Base-by-base conservation (phyloP, 2,113 vertebrate species). In the Sapayoa aenigma region DNA sequence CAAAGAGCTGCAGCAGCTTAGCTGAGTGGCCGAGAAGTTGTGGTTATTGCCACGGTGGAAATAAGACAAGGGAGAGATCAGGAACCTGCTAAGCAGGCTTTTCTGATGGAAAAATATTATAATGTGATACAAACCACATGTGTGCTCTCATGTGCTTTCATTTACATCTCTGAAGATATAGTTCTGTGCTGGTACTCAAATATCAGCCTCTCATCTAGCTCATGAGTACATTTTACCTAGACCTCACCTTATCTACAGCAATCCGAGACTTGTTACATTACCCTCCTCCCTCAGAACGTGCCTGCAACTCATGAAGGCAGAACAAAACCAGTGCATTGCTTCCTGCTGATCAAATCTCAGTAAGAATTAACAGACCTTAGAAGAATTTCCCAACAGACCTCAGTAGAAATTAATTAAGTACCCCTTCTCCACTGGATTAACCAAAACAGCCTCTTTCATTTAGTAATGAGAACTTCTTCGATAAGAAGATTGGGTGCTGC, bases 321-420 rank as follows among this genome's bases (percentile, higher is more conserved):
- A 93, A 71, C 1, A 9, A 84, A 95, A 65, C 53, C 58, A 37
- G 50, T 60, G 69, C 30, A 30, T 33, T 90, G 17, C 79, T 90
- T 94, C 82, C 79, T 73, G 67, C 94, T 92, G 92, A 96, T 96
- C 90, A 85, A 71, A 94, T 94, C 90, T 95, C 88, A 77, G 50
- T 76, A 94, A 94, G 95, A 96, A 95, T 96, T 97, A 97, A 90
- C 88, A 95, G 94, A 92, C 94, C 88, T 88, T 94, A 93, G 90
- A 93, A 92, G 89, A 96, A 96, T 96, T 96, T 96, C 94, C 94
- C 96, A 85, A 50, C 72, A 96, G 95, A 95, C 83, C 65, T 86
- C 1, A 0, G 72, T 10, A 90, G 79, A 96, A 83, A 95, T 97
- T 95, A 96, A 95, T 96, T 96, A 96, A 95, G 79, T 88, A 81